These are phyloP conservation scores for zebrafish (Danio rerio) DNA, from an alignment of 2,113 vertebrate species.

Conservation along the genomic window DNA sequence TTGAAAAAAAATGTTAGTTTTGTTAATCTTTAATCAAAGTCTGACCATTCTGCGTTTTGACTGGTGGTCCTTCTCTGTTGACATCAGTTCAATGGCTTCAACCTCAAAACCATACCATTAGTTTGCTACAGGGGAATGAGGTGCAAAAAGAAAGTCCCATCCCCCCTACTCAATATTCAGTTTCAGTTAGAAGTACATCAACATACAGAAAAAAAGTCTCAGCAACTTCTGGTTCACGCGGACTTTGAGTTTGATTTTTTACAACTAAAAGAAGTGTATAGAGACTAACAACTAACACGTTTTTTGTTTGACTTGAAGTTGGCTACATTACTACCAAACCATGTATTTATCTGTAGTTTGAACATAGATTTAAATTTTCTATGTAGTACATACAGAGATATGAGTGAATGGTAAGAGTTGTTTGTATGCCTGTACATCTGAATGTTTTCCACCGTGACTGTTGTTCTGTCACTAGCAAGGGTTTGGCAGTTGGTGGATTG, in stretches of 20 bases:
- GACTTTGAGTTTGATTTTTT: neutral
- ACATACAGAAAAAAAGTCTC: too few relatives aligned
- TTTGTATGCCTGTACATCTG: neutral
- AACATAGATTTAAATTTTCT: neutral
- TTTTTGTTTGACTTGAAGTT: neutral
- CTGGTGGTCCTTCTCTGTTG: too few relatives aligned
- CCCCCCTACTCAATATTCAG: too few relatives aligned
- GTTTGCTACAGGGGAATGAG: too few relatives aligned
- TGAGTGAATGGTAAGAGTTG: neutral
- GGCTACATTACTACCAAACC: neutral
- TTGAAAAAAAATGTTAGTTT: too few relatives aligned
- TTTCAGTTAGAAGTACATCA: too few relatives aligned
- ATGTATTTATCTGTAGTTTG: neutral
- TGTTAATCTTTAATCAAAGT: too few relatives aligned
- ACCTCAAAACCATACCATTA: too few relatives aligned
- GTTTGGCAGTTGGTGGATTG: conserved; percentile 26
- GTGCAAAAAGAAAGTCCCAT: too few relatives aligned
- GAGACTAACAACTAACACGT: conserved; percentile 16
- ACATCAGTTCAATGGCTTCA: too few relatives aligned
- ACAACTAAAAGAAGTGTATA: neutral
- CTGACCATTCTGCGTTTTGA: too few relatives aligned
- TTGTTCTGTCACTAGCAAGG: conserved; percentile 49
- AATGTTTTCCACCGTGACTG: neutral
- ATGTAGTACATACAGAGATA: neutral
- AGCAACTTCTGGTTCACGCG: too few relatives aligned